A percentile compares a stretch with the other conserved stretches of the same genome.
phyloP scores from a whole-genome alignment of 2,888 invertebrate species.

The Pseudococcus viburni region DNA sequence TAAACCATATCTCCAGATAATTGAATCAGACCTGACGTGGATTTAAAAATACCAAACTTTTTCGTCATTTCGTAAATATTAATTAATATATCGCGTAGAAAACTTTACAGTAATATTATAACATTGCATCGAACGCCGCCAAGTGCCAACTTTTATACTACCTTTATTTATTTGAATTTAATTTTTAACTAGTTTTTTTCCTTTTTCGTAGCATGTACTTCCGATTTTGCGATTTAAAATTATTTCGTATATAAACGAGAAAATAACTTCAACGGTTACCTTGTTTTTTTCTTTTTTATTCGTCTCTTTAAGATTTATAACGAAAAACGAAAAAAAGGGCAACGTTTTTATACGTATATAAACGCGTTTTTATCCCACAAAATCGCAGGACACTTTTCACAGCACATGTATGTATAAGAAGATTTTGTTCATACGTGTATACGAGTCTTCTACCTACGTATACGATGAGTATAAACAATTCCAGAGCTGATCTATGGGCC shows the following conservation, averaged over 20 bases:
- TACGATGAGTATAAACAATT: neutral
- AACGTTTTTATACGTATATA: neutral
- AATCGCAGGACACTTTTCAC: conserved; percentile 27
- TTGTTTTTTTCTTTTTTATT: neutral
- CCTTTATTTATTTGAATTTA: neutral
- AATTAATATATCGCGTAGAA: conserved; percentile 32
- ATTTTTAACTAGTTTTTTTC: conserved; percentile 18
- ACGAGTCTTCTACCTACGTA: neutral
- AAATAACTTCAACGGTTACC: neutral
- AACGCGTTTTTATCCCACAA: neutral
- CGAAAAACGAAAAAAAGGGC: neutral
- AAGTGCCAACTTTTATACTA: neutral
- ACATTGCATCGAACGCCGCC: neutral
- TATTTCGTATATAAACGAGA: neutral
- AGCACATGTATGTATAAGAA: neutral
- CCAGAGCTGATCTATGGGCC: conserved; percentile 38
- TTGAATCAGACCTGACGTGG: conserved; percentile 19
- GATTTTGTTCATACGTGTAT: neutral
- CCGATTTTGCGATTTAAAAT: conserved; percentile 19
- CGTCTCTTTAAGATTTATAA: neutral
- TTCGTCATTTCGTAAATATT: conserved; percentile 17
- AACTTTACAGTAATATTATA: conserved; percentile 13
- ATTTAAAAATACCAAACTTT: conserved; percentile 20
- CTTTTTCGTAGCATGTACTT: neutral
- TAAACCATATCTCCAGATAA: conserved; percentile 28